These are phyloP conservation scores for Camelus bactrianus DNA, from an alignment of 2,113 vertebrate genomes.

Conservation along the genomic window DNA sequence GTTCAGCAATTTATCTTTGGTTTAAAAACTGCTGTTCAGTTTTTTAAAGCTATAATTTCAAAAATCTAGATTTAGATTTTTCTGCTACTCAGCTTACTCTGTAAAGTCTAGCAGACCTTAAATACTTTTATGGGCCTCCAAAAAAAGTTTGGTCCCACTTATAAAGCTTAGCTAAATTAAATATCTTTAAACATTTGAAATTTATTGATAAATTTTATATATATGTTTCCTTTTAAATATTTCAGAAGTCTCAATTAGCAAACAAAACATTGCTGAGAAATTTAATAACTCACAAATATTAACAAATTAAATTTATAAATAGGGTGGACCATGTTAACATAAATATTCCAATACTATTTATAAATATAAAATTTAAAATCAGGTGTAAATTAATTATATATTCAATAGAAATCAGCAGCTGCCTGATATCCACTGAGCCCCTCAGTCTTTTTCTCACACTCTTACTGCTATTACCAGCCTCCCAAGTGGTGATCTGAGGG, in stretches of 20 bases:
- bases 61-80: neutral
- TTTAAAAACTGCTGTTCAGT: neutral
- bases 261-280: conserved; percentile 3
- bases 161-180: conserved; percentile 27
- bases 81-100: neutral
- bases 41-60: neutral
- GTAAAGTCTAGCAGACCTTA: neutral
- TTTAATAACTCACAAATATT: neutral
- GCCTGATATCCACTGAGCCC: neutral
- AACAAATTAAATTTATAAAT: conserved; percentile 17
- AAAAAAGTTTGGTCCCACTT: neutral
- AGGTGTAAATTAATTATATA: neutral
- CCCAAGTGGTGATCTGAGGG: neutral
- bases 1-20: neutral
- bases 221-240: neutral
- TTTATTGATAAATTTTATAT: neutral
- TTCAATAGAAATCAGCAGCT: neutral
- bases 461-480: neutral
- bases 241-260: neutral
- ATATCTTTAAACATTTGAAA: conserved; percentile 35
- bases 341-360: neutral
- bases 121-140: neutral
- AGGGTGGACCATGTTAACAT: neutral
- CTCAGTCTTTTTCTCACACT: neutral
- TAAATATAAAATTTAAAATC: conserved; percentile 33